Percentiles rank a stretch among this genome's conserved stretches.
These are phyloP conservation scores for Pangasius djambal DNA, from an alignment of 2,797 vertebrate genomes.

Conservation along the genomic window DNA sequence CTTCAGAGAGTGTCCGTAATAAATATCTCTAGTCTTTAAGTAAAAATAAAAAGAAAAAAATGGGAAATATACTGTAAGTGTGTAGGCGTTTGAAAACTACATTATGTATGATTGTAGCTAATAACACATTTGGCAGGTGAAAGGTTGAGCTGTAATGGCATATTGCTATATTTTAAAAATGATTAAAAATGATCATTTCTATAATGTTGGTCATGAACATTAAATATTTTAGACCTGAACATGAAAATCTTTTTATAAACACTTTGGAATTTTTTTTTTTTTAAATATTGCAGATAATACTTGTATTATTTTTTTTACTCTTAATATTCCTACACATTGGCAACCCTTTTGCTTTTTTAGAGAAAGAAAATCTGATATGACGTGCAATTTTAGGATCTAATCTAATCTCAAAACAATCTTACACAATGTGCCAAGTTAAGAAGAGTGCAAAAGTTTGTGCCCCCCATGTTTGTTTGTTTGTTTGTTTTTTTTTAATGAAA, in stretches of 20 bases:
- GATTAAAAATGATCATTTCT: neutral
- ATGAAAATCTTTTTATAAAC: neutral
- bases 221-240: neutral
- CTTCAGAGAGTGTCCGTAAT: neutral
- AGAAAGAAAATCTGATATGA: neutral
- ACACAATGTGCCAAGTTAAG: neutral
- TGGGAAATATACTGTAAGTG: too few species aligned
- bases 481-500: neutral
- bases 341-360: neutral
- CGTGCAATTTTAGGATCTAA: neutral
- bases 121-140: neutral
- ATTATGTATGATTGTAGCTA: neutral
- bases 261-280: neutral
- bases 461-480: too few species aligned
- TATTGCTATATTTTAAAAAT: neutral
- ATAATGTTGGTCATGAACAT: neutral
- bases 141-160: neutral
- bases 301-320: neutral
- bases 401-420: neutral
- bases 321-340: neutral
- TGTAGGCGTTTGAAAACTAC: neutral
- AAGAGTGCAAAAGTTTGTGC: neutral
- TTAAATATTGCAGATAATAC: neutral
- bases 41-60: neutral
- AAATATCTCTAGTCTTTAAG: neutral